Percentiles rank a stretch among this genome's conserved stretches.
phyloP scores from a whole-genome alignment of 2,113 vertebrate species.

The Centropus bengalensis region DNA sequence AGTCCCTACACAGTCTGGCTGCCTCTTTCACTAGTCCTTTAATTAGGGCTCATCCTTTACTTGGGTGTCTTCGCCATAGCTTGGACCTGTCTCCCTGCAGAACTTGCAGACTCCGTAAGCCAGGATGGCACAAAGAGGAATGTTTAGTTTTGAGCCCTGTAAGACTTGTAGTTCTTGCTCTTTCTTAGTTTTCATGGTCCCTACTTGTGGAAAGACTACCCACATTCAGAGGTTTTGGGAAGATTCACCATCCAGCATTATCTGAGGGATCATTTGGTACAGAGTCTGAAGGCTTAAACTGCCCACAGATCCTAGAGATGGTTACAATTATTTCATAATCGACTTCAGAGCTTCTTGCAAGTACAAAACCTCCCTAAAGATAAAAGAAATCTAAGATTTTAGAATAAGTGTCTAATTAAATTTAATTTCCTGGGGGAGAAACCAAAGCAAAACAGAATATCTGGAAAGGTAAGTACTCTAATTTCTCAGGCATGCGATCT shows the following conservation, averaged over 20 bases:
- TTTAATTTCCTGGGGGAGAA: background rate
- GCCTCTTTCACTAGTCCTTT: background rate
- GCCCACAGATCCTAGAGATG: background rate
- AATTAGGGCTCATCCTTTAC: background rate
- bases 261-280: background rate
- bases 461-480: background rate
- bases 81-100: background rate
- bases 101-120: background rate
- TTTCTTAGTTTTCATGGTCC: background rate
- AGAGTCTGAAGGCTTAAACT: background rate
- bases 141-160: background rate
- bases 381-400: background rate
- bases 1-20: background rate
- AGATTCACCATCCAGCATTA: background rate
- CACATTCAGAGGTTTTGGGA: background rate
- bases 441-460: background rate
- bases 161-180: background rate
- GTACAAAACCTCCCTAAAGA: background rate
- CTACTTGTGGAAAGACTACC: background rate
- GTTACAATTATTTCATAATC: background rate
- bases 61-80: background rate
- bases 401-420: background rate
- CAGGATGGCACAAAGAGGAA: background rate
- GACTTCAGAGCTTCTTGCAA: background rate
- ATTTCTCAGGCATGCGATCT: background rate